phyloP scores from a whole-genome alignment of 2,888 invertebrate genomes.

The Anaspis maculata region DNA sequence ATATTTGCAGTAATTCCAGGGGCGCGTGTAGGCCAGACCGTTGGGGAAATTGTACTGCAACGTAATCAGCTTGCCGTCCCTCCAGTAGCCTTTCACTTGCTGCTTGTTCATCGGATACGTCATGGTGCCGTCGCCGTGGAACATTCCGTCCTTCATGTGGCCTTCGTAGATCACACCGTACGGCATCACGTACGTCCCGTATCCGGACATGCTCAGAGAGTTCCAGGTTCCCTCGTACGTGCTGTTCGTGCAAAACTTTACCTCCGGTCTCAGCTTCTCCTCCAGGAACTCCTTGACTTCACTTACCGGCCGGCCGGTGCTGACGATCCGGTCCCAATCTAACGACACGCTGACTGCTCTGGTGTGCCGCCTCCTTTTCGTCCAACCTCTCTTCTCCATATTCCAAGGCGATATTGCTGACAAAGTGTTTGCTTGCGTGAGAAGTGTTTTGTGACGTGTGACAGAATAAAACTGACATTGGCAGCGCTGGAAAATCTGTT shows the following conservation, averaged over 20 bases:
- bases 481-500: too few species aligned
- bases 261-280: too few species aligned
- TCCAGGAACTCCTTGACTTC: too few species aligned
- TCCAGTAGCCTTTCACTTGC: slow-evolving; percentile 55
- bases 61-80: slow-evolving; percentile 48
- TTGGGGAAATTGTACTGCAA: slow-evolving; percentile 51
- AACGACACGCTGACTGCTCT: too few species aligned
- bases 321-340: too few species aligned
- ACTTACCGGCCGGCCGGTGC: too few species aligned
- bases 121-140: slow-evolving; percentile 59
- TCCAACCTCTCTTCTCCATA: too few species aligned
- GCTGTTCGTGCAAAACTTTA: slow-evolving; percentile 1
- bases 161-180: slow-evolving; percentile 50
- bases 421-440: too few species aligned
- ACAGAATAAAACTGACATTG: too few species aligned
- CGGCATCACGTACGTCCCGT: background rate
- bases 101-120: slow-evolving; percentile 55
- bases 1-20: slow-evolving; percentile 61
- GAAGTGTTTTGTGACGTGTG: too few species aligned
- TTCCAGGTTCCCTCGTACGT: background rate
- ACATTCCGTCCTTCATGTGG: slow-evolving; percentile 57
- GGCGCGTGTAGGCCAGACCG: slow-evolving; percentile 42
- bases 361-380: too few species aligned
- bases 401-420: background rate
- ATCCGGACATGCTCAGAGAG: background rate